Evolutionary conservation across 2,888 invertebrate genomes (phyloP).

Genomic region (Hydrotaea cyrtoneurina): DNA sequence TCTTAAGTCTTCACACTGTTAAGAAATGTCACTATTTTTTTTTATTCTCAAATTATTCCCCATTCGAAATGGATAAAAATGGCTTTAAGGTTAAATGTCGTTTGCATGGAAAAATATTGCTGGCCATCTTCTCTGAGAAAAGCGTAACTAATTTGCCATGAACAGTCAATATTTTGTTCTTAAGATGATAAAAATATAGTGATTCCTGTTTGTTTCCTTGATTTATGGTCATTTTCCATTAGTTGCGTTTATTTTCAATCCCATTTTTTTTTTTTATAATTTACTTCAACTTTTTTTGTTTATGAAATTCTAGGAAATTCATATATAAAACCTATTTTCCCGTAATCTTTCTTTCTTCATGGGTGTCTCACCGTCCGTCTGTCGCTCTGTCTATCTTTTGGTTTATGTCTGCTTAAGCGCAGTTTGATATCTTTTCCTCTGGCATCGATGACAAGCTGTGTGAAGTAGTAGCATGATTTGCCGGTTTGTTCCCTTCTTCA

Average conservation of each 20-base stretch:
- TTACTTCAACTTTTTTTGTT: background rate
- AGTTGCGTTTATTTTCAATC: background rate
- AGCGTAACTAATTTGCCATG: too few relatives aligned
- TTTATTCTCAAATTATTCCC: too few relatives aligned
- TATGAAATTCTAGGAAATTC: slow-evolving; percentile 10
- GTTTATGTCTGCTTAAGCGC: background rate
- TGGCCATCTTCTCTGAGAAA: too few relatives aligned
- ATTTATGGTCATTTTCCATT: background rate
- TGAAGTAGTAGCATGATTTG: background rate
- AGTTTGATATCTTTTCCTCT: slow-evolving; percentile 8
- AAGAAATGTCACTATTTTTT: too few relatives aligned
- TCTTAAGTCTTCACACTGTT: too few relatives aligned
- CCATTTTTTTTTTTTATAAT: background rate
- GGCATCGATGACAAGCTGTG: slow-evolving; percentile 10
- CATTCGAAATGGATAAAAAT: too few relatives aligned
- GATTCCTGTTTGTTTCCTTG: too few relatives aligned
- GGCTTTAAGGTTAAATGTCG: too few relatives aligned
- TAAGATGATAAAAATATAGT: too few relatives aligned
- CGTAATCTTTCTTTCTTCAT: background rate
- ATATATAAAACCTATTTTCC: background rate
- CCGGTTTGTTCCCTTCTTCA: background rate
- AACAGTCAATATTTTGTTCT: too few relatives aligned
- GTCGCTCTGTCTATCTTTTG: background rate
- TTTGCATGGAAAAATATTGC: too few relatives aligned
- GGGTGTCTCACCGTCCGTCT: background rate